These are phyloP conservation scores for Habrosyne pyritoides DNA, from an alignment of 2,888 invertebrate genomes.

Conservation along the genomic window DNA sequence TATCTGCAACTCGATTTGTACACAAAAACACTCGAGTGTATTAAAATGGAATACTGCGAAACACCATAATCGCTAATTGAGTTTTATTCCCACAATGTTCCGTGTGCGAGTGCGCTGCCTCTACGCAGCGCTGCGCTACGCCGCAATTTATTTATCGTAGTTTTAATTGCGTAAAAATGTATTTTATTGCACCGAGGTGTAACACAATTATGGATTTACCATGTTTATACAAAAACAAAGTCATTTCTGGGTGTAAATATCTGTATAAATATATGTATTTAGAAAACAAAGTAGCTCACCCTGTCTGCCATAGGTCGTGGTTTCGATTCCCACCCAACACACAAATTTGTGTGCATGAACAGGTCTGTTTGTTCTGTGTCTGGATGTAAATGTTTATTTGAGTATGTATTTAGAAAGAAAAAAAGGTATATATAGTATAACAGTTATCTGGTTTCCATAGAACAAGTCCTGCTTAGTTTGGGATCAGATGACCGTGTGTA, in stretches of 20 bases:
- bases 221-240: slow-evolving; percentile 14
- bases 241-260: neutral
- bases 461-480: too few relatives aligned
- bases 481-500: too few relatives aligned
- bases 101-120: slow-evolving; percentile 32
- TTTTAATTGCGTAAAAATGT: slow-evolving; percentile 31
- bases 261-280: neutral
- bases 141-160: slow-evolving; percentile 38
- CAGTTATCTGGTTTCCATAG: too few relatives aligned
- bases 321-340: too few relatives aligned
- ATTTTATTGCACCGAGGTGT: slow-evolving; percentile 30
- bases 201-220: slow-evolving; percentile 24
- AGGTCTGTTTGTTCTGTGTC: too few relatives aligned
- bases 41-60: slow-evolving; percentile 47
- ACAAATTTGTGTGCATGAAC: too few relatives aligned
- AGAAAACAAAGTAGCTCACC: too few relatives aligned
- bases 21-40: slow-evolving; percentile 40
- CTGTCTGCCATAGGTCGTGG: too few relatives aligned
- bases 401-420: too few relatives aligned
- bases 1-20: slow-evolving; percentile 35
- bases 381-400: too few relatives aligned
- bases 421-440: too few relatives aligned
- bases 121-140: slow-evolving; percentile 12
- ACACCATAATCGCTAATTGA: slow-evolving; percentile 61
- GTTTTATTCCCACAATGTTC: slow-evolving; percentile 45